These are phyloP conservation scores for Ptychoptera contaminata DNA, from an alignment of 2,888 invertebrate genomes.

Conservation along the genomic window DNA sequence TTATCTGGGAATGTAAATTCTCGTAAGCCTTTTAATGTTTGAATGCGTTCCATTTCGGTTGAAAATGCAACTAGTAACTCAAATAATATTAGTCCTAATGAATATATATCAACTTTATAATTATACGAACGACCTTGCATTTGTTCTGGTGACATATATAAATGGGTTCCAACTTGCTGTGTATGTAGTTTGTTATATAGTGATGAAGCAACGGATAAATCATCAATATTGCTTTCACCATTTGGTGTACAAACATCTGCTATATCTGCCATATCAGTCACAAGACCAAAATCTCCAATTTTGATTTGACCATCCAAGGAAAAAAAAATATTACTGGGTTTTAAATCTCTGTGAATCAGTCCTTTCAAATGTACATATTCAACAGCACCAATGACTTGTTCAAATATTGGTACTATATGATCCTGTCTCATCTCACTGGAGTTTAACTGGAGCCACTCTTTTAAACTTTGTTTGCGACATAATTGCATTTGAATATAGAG, in stretches of 20 bases:
- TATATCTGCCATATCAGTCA: slow-evolving; percentile 64
- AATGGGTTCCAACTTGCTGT: slow-evolving; percentile 63
- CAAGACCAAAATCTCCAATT: slow-evolving; percentile 97
- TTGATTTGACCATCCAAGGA: slow-evolving; percentile 79
- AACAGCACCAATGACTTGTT: slow-evolving; percentile 86
- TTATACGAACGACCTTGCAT: slow-evolving; percentile 56
- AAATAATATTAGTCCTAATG: slow-evolving; percentile 83
- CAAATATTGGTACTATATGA: slow-evolving; percentile 53
- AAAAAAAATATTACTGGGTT: slow-evolving; percentile 91
- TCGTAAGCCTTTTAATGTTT: slow-evolving; percentile 47
- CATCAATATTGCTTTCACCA: slow-evolving; percentile 16
- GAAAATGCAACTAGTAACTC: slow-evolving; percentile 80
- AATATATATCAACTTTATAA: slow-evolving; percentile 90
- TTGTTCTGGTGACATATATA: slow-evolving; percentile 99
- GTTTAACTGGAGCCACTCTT: slow-evolving; percentile 71
- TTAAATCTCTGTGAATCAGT: slow-evolving; percentile 90
- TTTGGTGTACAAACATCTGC: slow-evolving; percentile 22
- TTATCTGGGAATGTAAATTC: slow-evolving; percentile 49
- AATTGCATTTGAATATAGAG: slow-evolving; percentile 97
- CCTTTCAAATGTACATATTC: slow-evolving; percentile 88
- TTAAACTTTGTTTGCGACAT: slow-evolving; percentile 73
- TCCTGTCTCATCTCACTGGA: slow-evolving; percentile 31
- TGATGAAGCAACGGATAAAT: slow-evolving; percentile 19
- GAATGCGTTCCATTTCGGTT: slow-evolving; percentile 80
- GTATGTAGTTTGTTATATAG: slow-evolving; percentile 33